Base-by-base conservation (phyloP, 2,113 vertebrate species). In the Zosterops lateralis region DNA sequence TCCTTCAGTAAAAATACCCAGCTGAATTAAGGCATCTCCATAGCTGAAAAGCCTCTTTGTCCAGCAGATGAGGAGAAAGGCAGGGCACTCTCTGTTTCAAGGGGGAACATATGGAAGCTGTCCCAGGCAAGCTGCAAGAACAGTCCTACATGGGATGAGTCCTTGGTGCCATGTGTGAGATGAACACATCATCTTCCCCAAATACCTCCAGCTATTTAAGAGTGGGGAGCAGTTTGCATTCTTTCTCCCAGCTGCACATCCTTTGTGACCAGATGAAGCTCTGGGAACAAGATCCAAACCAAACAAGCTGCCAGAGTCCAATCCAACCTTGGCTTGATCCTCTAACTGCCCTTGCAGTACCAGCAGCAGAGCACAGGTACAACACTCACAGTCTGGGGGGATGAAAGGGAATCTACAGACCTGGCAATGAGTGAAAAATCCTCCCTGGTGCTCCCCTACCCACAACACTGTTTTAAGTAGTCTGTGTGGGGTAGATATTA, bases 321-420 rank as follows among this genome's bases (percentile, higher is more conserved):
- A 47, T 10, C 40, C 44, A 66, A 0, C n/a, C 26, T 72, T 48
- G 47, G n/a, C 40, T 82, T 29, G 18, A 16, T 62, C 61, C 44
- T 71, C 12, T 29, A 14, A 7, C 32, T 0, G 0, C 17, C 42
- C 34, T 47, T 47, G 44, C 0, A 0, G 53, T 26, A 42, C 12
- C 48, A 87, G 56, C 53, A 77, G 32, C 60, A 54, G 18, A 32
- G 34, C 26, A 34, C 44, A 75, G 25, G 28, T 17, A 31, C 29
- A 79, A 6, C 15, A 16, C 31, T 28, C 53, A 26, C 15, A 19
- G 22, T 8, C 61, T 70, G 31, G 34, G 36, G 17, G n/a, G n/a
- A n/a, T n/a, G n/a, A 72, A 77, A 61, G 38, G 24, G 42, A 47
- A 47, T 0, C 0, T 8, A 38, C 14, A 62, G 38, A 34, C 0